Base-by-base conservation (phyloP, 1,140 invertebrate species). In the Holcopasites calliopsidis region DNA sequence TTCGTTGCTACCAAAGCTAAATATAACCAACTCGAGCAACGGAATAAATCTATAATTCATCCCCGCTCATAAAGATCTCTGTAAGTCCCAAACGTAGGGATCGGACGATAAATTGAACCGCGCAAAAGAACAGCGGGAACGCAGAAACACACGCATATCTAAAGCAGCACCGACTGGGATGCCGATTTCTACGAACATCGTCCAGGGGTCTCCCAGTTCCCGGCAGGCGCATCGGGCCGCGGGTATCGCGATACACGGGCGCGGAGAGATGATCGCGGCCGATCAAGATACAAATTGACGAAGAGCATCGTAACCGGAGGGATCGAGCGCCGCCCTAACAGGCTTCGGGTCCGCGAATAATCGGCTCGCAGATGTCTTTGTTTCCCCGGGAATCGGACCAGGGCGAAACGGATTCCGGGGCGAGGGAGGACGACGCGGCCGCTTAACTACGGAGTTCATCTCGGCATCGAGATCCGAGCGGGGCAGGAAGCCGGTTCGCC, bases 371-470 rank as follows among this genome's bases (percentile, higher is more conserved):
- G 71, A 74, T 26, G 71, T 74, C 71, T 74, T 66, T 74, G 71
- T 74, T 74, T 74, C 61, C 71, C 50, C 6, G n/a, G 38, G 61
- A 66, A 47, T 74, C 62, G 61, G 31, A 0, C 72, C 40, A 49
- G 26, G 47, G 62, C 16, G 16, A 57, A 82, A 66, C 52, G 44
- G 57, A 62, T 73, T 62, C 65, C 38, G 7, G 50, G 26, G n/a
- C 18, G 26, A 11, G 18, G 18, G 18, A 18, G n/a, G 13, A 42
- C 18, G 8, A 16, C 6, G 16, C 13, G 18, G 18, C 6, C 16
- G 42, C 81, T 79, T 76, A 79, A 79, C 76, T 79, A 8, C 21
- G 6, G 40, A 81, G 64, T 76, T 49, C 66, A 82, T 81, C 80
- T 81, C 61, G 72, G 18, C 44, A 13, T 52, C 23, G 31, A 31